Conservation (phyloP, 2,888 invertebrate genomes). For the Gandaritis pyraliata region DNA sequence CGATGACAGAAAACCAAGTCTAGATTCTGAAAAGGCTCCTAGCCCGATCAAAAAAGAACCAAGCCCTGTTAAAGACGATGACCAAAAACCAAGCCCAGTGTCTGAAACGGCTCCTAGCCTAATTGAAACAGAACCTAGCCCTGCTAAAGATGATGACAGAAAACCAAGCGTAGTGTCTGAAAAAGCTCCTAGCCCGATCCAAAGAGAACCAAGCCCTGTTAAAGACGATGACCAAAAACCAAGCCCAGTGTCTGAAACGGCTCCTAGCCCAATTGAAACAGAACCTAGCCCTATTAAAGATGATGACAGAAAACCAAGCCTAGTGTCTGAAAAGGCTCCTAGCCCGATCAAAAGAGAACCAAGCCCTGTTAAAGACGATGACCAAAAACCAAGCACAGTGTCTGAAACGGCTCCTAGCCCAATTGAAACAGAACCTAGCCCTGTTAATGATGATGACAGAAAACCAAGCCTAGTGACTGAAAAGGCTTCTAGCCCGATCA, state of each 20-base stretch:
- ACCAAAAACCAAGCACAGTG: background rate
- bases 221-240: background rate
- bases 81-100: slow-evolving; percentile 22
- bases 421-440: slow-evolving; percentile 2
- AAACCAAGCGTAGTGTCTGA: background rate
- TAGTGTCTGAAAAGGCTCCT: background rate
- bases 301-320: slow-evolving; percentile 1
- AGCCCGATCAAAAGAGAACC: no score
- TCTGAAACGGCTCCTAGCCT: slow-evolving; percentile 27
- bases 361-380: no score
- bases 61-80: slow-evolving; percentile 24
- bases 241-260: slow-evolving; percentile 6
- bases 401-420: slow-evolving; percentile 20
- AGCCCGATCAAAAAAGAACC: background rate
- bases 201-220: slow-evolving; percentile 17
- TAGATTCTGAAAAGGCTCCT: background rate
- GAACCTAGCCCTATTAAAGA: background rate
- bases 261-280: slow-evolving; percentile 13
- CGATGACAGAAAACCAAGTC: slow-evolving; percentile 7
- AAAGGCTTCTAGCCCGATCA: no score
- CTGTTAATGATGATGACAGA: slow-evolving; percentile 12
- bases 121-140: slow-evolving; percentile 19
- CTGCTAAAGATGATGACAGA: background rate
- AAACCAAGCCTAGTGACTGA: slow-evolving; percentile 3
- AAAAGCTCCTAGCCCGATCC: slow-evolving; percentile 16